These are phyloP conservation scores for Ichneumon xanthorius DNA, from an alignment of 2,888 invertebrate genomes.

Conservation along the genomic window DNA sequence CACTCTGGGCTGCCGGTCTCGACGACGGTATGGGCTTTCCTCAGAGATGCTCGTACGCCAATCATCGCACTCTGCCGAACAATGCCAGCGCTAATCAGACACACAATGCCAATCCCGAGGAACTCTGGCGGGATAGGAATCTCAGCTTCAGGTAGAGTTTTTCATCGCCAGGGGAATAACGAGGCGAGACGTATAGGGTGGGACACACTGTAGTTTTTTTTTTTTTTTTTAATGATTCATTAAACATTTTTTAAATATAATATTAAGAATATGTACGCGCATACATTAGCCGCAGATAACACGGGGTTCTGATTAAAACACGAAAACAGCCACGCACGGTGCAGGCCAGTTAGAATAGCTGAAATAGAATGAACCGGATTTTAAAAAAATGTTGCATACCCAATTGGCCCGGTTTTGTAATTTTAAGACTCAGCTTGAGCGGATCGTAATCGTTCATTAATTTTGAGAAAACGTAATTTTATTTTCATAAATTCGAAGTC, in stretches of 20 bases:
- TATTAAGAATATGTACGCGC: background rate
- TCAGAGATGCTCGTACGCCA: constrained; percentile 80
- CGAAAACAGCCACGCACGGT: too few relatives aligned
- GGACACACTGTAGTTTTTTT: background rate
- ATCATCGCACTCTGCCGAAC: constrained; percentile 75
- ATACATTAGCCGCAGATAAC: too few relatives aligned
- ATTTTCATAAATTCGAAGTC: background rate
- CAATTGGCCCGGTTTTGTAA: too few relatives aligned
- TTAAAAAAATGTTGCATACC: too few relatives aligned
- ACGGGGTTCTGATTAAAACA: too few relatives aligned
- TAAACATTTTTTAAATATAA: background rate
- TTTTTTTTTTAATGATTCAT: background rate
- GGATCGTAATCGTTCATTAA: too few relatives aligned
- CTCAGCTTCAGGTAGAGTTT: constrained; percentile 75
- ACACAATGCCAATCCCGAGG: constrained; percentile 75
- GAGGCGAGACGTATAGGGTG: background rate
- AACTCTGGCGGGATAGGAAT: constrained; percentile 79
- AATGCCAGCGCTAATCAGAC: constrained; percentile 63
- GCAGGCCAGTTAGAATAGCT: too few relatives aligned
- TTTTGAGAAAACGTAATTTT: too few relatives aligned
- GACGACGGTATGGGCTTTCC: constrained; percentile 83
- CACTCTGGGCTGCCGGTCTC: constrained; percentile 84
- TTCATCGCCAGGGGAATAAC: background rate
- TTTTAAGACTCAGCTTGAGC: too few relatives aligned
- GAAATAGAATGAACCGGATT: too few relatives aligned